These are phyloP conservation scores for Australoheros scitulus DNA, from an alignment of 2,113 vertebrate genomes.

Conservation along the genomic window DNA sequence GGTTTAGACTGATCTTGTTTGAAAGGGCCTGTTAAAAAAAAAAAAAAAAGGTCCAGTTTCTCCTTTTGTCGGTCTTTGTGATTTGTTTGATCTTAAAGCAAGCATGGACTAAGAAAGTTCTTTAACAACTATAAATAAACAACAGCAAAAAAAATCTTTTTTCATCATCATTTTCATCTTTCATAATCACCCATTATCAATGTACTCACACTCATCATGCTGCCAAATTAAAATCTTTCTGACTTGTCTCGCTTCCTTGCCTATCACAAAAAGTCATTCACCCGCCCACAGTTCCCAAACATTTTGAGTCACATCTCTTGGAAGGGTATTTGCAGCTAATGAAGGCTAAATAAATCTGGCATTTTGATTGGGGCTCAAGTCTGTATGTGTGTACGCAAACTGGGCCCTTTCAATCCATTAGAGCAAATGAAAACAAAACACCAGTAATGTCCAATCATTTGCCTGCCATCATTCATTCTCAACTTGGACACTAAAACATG, in stretches of 20 bases:
- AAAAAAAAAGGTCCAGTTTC: not conserved
- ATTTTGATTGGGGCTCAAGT: slow-evolving; percentile 8
- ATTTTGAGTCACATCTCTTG: not conserved
- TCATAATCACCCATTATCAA: not conserved
- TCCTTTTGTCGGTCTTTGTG: not conserved
- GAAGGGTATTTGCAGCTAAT: slow-evolving; percentile 12
- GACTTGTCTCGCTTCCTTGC: not conserved
- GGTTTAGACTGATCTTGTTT: not conserved
- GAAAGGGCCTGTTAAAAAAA: not conserved
- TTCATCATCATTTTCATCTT: not conserved
- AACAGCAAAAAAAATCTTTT: too few relatives aligned
- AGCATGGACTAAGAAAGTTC: not conserved
- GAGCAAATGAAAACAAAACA: slow-evolving; percentile 56
- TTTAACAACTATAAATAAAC: not conserved
- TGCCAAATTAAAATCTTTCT: not conserved
- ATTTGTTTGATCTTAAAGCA: not conserved
- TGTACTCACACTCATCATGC: not conserved
- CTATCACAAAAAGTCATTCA: not conserved
- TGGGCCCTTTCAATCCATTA: slow-evolving; percentile 38
- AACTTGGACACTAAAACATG: slow-evolving; percentile 28
- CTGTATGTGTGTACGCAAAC: not conserved
- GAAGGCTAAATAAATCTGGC: slow-evolving; percentile 31
- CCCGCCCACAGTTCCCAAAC: not conserved
- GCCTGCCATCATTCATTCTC: slow-evolving; percentile 45
- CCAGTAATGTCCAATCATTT: slow-evolving; percentile 34